A percentile compares a stretch with the other conserved stretches of the same genome.
Evolutionary conservation across 1,140 invertebrate species (phyloP).

Genomic region (Diachasma alloeum): DNA sequence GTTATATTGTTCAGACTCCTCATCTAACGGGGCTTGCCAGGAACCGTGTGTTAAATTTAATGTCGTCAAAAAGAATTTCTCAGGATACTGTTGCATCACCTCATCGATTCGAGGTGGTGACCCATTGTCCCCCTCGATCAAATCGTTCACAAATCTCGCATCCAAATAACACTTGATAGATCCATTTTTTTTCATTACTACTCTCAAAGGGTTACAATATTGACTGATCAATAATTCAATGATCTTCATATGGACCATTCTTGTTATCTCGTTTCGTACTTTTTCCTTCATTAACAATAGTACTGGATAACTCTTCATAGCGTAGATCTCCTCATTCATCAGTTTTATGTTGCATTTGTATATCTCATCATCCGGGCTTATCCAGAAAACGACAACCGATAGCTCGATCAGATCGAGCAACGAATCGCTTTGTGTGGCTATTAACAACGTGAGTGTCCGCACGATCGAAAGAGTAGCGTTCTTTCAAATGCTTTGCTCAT

Average conservation of each 20-base stretch:
- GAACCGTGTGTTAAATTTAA: not conserved
- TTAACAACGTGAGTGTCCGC: too few species aligned
- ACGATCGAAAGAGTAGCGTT: too few species aligned
- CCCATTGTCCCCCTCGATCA: constrained; percentile 32
- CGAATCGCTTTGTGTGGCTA: too few species aligned
- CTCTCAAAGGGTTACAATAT: constrained; percentile 24
- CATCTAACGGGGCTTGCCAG: not conserved
- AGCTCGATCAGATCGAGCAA: too few species aligned
- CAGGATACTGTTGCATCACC: not conserved
- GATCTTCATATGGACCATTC: constrained; percentile 10
- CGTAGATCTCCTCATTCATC: not conserved
- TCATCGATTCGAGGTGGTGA: not conserved
- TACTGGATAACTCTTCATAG: constrained; percentile 12
- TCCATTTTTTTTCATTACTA: constrained; percentile 29
- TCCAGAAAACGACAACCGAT: too few species aligned
- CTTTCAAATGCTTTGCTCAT: too few species aligned
- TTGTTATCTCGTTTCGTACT: constrained; percentile 15
- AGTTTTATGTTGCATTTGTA: constrained; percentile 15
- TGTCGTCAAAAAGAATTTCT: not conserved
- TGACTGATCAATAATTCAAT: constrained; percentile 21
- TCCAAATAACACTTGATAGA: constrained; percentile 33
- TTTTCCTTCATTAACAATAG: not conserved
- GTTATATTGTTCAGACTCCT: not conserved
- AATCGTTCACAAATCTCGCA: constrained; percentile 33
- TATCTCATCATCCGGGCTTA: too few species aligned